Conservation (phyloP, 2,888 invertebrate genomes). For the Geophilus truncorum region DNA sequence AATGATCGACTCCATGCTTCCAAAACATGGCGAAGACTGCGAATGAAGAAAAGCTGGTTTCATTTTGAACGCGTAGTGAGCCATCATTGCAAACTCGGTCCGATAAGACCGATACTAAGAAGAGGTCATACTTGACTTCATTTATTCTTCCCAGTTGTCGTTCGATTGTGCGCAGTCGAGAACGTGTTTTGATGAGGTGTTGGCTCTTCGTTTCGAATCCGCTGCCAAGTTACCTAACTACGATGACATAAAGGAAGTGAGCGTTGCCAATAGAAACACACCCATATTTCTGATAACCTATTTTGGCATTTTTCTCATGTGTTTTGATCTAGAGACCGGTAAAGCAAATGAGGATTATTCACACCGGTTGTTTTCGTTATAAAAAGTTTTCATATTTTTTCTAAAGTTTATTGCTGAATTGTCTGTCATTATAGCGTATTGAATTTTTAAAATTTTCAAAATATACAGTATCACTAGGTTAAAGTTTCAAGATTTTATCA, state of each 20-base stretch:
- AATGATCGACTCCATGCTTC: conserved; percentile 2
- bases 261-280: background rate
- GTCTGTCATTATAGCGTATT: too few relatives aligned
- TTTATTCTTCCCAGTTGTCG: background rate
- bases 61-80: background rate
- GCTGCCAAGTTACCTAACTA: background rate
- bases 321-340: too few relatives aligned
- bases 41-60: background rate
- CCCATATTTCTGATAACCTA: too few relatives aligned
- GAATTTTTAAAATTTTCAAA: too few relatives aligned
- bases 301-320: too few relatives aligned
- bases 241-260: background rate
- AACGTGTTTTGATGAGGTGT: background rate
- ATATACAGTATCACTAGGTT: too few relatives aligned
- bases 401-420: too few relatives aligned
- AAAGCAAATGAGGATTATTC: too few relatives aligned
- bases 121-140: background rate
- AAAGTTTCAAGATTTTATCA: too few relatives aligned
- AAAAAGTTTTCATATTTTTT: too few relatives aligned
- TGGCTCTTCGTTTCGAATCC: background rate
- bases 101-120: background rate
- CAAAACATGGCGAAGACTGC: conserved; percentile 20
- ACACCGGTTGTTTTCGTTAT: too few relatives aligned
- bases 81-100: background rate
- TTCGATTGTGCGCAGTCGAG: background rate